Evolutionary conservation across 2,888 invertebrate species (phyloP).

Genomic region (Cyclophora albipunctata): DNA sequence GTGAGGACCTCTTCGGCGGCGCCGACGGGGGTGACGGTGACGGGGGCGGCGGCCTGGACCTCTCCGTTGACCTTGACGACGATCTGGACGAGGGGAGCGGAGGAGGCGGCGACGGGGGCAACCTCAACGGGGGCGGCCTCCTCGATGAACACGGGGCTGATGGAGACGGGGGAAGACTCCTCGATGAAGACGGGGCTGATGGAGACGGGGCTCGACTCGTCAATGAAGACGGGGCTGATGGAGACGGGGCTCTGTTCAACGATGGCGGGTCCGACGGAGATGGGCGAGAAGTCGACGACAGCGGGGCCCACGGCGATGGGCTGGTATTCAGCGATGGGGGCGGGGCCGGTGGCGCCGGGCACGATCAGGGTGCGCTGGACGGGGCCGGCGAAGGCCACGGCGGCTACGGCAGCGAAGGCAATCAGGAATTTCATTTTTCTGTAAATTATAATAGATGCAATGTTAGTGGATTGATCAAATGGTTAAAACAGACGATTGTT

Average conservation of each 20-base stretch:
- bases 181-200: constrained; percentile 24
- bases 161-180: constrained; percentile 10
- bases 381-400: constrained; percentile 16
- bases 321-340: constrained; percentile 4
- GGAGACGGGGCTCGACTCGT: constrained; percentile 11
- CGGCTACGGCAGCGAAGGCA: constrained; percentile 18
- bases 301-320: constrained; percentile 26
- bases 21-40: constrained; percentile 19
- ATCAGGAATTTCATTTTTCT: constrained; percentile 15
- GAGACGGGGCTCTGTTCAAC: constrained; percentile 15
- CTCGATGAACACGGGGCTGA: constrained; percentile 4
- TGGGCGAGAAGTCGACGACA: constrained; percentile 14
- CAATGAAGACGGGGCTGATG: constrained; percentile 12
- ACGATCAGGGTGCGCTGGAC: constrained; percentile 13
- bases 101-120: constrained; percentile 2
- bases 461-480: not conserved
- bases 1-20: constrained; percentile 8
- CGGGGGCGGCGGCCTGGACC: constrained; percentile 12
- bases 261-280: constrained; percentile 17
- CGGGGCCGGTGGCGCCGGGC: constrained; percentile 17
- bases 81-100: constrained; percentile 28
- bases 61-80: constrained; percentile 26
- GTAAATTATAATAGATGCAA: constrained; percentile 4
- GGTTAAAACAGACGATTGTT: too few relatives aligned
- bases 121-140: constrained; percentile 9